Evolutionary conservation across 2,888 invertebrate genomes (phyloP).

Genomic region (Perdita meconis): DNA sequence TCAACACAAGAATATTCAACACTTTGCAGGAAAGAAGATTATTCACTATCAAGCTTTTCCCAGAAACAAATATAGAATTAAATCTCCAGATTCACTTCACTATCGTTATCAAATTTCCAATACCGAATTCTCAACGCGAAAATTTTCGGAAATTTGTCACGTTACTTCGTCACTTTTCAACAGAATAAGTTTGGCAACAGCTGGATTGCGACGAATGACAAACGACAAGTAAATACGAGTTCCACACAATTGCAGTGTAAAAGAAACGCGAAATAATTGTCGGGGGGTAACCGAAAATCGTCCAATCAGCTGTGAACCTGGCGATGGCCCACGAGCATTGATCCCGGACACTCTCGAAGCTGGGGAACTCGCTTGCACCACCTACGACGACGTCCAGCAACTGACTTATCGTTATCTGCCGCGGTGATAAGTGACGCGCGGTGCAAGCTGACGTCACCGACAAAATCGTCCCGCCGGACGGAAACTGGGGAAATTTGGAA

Average conservation of each 20-base stretch:
- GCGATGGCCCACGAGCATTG: conserved; percentile 37
- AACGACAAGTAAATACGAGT: conserved; percentile 6
- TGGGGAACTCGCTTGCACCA: conserved; percentile 40
- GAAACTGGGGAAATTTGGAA: neutral
- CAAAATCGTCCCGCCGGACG: conserved; percentile 14
- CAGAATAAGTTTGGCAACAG: neutral
- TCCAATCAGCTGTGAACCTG: conserved; percentile 22
- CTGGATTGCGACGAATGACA: neutral
- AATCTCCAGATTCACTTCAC: too few species aligned
- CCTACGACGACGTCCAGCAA: conserved; percentile 49
- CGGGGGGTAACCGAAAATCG: conserved; percentile 17
- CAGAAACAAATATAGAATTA: too few species aligned
- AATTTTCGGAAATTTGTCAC: neutral
- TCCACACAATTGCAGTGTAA: conserved; percentile 5
- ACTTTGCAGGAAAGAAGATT: too few species aligned
- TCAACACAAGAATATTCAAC: too few species aligned
- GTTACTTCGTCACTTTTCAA: too few species aligned
- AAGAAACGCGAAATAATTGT: conserved; percentile 19
- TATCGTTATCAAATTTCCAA: too few species aligned
- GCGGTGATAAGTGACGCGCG: conserved; percentile 43
- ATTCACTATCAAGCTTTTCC: too few species aligned
- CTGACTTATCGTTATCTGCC: conserved; percentile 50
- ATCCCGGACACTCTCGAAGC: conserved; percentile 26
- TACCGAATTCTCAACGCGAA: too few species aligned
- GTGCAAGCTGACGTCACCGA: conserved; percentile 39